Conservation (phyloP, 2,888 invertebrate species). For the Abscondita cerata region DNA sequence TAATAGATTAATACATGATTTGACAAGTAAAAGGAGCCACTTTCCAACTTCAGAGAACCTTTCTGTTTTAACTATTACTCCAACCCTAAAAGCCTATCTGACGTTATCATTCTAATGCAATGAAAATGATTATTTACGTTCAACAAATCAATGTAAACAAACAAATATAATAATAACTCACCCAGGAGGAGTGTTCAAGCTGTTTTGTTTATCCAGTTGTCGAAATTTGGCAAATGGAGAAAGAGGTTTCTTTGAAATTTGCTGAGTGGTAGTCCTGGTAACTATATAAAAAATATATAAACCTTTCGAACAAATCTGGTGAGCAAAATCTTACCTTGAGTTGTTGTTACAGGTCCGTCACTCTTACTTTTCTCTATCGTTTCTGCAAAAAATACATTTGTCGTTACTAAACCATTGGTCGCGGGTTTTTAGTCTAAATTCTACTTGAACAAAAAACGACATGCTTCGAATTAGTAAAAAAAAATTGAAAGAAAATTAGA, state of each 20-base stretch:
- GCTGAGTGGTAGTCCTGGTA: conserved; percentile 48
- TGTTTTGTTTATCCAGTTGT: conserved; percentile 88
- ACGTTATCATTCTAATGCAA: no score
- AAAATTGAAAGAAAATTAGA: conserved; percentile 13
- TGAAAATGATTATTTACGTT: no score
- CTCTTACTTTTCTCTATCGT: neutral
- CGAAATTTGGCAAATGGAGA: conserved; percentile 92
- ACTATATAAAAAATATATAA: conserved; percentile 27
- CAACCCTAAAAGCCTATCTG: no score
- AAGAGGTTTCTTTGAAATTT: conserved; percentile 69
- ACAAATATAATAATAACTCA: conserved; percentile 61
- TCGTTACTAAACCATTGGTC: neutral
- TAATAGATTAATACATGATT: no score
- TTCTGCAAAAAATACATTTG: neutral
- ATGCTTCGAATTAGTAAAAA: conserved; percentile 9
- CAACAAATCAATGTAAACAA: no score
- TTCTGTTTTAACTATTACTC: no score
- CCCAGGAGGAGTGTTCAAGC: conserved; percentile 76
- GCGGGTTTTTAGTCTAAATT: neutral
- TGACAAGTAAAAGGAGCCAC: no score
- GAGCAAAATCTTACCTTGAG: neutral
- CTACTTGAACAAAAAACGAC: conserved; percentile 4
- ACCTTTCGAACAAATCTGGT: neutral
- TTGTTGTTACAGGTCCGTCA: conserved; percentile 2
- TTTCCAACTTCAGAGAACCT: no score